Percentiles rank a stretch among this genome's conserved stretches.
Conservation (phyloP, 2,113 vertebrate species). For the Paedocypris sp. region DNA sequence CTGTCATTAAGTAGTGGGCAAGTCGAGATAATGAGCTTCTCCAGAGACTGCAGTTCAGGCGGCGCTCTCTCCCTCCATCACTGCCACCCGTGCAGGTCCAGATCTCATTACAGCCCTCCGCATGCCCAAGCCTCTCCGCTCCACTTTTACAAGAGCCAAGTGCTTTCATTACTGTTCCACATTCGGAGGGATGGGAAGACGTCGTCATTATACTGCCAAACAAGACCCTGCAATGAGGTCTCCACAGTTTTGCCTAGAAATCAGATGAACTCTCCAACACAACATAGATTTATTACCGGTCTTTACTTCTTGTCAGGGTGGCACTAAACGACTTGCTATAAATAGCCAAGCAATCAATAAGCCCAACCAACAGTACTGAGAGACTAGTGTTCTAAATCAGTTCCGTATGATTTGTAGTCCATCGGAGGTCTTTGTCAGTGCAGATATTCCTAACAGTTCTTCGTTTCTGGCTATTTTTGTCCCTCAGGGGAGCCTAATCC, state of each 20-base stretch:
- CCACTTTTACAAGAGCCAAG: slow-evolving; percentile 4
- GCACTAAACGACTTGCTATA: no score
- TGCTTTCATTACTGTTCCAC: slow-evolving; percentile 16
- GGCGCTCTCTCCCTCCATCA: slow-evolving; percentile 13
- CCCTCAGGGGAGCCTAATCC: slow-evolving; percentile 87
- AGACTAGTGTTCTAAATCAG: no score
- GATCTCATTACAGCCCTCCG: slow-evolving; percentile 28
- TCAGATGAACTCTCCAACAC: neutral
- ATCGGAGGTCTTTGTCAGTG: no score
- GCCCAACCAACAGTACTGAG: no score
- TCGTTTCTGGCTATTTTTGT: slow-evolving; percentile 37
- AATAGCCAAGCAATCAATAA: no score
- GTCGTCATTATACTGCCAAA: slow-evolving; percentile 19
- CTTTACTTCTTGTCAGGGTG: no score
- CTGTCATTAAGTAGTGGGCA: slow-evolving; percentile 47
- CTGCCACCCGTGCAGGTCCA: neutral
- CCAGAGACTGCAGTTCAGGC: slow-evolving; percentile 36
- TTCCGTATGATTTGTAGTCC: no score
- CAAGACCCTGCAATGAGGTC: neutral
- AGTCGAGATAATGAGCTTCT: slow-evolving; percentile 47
- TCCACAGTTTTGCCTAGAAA: slow-evolving; percentile 20
- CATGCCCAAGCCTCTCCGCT: neutral
- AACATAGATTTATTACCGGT: no score
- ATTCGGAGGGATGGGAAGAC: slow-evolving; percentile 4
- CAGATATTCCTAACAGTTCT: neutral